Base-by-base conservation (phyloP, 2,797 vertebrate species). In the Acanthiza pusilla region DNA sequence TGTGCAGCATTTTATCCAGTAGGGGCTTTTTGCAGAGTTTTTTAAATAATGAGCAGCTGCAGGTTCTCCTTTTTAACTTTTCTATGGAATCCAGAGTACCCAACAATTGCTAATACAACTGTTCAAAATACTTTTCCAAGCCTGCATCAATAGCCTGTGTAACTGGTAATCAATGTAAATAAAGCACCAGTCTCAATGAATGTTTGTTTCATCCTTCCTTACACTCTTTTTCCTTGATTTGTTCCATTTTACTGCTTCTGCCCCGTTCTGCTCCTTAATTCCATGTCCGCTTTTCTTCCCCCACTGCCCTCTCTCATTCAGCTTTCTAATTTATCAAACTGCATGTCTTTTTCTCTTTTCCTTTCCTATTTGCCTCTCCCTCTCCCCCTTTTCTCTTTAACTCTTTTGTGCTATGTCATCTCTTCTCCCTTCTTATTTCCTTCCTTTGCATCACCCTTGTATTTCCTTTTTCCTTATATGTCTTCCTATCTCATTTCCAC, bases 101-200 rank as follows among this genome's bases (percentile, higher is more conserved):
- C n/a, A 87, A 60, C 14, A 54, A 23, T 40, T 53, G 13, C 32
- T 73, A 45, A 57, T 16, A 47, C 9, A 65, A 60, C 34, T 43
- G 5, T 72, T 77, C 19, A 60, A 85, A 91, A 58, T 43, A 80
- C 9, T 36, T 88, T 90, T 82, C 55, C 21, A 79, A 91, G 60
- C 36, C 32, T 47, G 16, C 17, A 57, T 34, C 42, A 63, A 15
- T 47, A 51, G 62, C 21, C 40, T 71, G 4, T 67, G 17, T 40
- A 54, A 55, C 23, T 72, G 45, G 4, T 63, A 60, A 62, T 53
- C 26, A 73, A 12, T 4, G 7, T 38, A 86, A 92, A 91, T 68
- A 74, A 82, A 78, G 5, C 43, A n/a, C 19, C 13, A 7, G 2
- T 13, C 26, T 83, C 79, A 54, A 11, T 32, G 34, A 76, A 11